These are phyloP conservation scores for Dolichomitus sp. DNA, from an alignment of 2,888 invertebrate species.

Conservation along the genomic window DNA sequence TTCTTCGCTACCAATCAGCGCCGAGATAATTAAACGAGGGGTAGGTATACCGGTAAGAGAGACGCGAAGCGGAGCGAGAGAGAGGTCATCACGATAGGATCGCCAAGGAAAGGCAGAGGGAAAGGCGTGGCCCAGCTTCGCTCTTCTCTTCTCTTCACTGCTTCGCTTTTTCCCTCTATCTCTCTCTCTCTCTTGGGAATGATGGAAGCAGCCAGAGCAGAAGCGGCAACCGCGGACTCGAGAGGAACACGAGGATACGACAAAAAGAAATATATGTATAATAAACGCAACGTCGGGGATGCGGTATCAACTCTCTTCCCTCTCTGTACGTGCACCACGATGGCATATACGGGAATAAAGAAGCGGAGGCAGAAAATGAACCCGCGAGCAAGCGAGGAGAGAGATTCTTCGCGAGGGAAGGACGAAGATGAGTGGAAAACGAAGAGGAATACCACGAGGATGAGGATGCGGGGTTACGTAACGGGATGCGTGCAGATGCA, in stretches of 20 bases:
- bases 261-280: constrained; percentile 67
- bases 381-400: background rate
- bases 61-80: constrained; percentile 60
- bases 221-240: constrained; percentile 42
- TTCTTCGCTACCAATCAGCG: constrained; percentile 85
- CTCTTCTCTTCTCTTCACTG: too few relatives aligned
- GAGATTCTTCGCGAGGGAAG: background rate
- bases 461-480: constrained; percentile 22
- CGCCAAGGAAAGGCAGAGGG: constrained; percentile 75
- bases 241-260: constrained; percentile 62
- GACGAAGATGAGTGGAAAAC: background rate
- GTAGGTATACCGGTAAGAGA: constrained; percentile 76
- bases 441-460: background rate
- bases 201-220: constrained; percentile 79
- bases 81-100: constrained; percentile 79
- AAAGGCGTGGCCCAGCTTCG: constrained; percentile 81
- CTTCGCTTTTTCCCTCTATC: constrained; percentile 52
- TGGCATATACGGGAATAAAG: constrained; percentile 38
- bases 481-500: constrained; percentile 24
- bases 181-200: constrained; percentile 72
- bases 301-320: constrained; percentile 10
- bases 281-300: constrained; percentile 65
- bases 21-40: constrained; percentile 85
- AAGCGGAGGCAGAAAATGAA: background rate
- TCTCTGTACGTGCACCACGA: background rate